Evolutionary conservation across 2,113 vertebrate genomes (phyloP), one percentile per base, ranked within the genome.

Genomic region (Psettodes erumei): DNA sequence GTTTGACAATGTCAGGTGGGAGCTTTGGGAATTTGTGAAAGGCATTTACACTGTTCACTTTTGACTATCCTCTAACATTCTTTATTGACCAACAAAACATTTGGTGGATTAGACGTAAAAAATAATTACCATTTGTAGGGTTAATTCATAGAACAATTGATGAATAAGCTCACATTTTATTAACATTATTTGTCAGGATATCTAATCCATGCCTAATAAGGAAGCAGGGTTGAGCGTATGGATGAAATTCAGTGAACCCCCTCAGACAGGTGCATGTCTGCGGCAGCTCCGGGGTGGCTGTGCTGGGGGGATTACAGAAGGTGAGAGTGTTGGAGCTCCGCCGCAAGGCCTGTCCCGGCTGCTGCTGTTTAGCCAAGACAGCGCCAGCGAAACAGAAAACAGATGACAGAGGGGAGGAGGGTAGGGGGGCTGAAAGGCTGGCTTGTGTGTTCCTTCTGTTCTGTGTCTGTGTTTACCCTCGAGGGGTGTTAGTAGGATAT

Each of bases 371-470:
- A 85, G 79, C 82, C 86, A 82, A 84, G 56, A 62, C 73, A 84
- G 79, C 77, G 62, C 83, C 86, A 86, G 69, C 30, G 37, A 90
- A 92, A 92, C 84, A 74, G 59, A 89, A 91, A 93, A 88, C 92
- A 94, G 90, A 94, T 92, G 90, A 92, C 62, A 19, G 67, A 53
- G 65, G 45, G 54, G 37, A 18, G 40, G 61, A 27, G 37, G 55
- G n/a, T n/a, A 23, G 55, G 69, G 70, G 27, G 19, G 74, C 62
- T 54, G 60, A 79, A 69, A 75, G 81, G 70, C 67, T 84, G 81
- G 71, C 78, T 83, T 72, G 76, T 80, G 75, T 72, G 72, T 73
- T 89, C 85, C 83, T 85, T 83, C 85, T 90, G 84, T 83, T 90
- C 78, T 83, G 67, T 18, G 84, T 90, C 83, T 87, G 85, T 86